phyloP scores from a whole-genome alignment of 2,888 invertebrate genomes.

The Pollenia griseotomentosa region DNA sequence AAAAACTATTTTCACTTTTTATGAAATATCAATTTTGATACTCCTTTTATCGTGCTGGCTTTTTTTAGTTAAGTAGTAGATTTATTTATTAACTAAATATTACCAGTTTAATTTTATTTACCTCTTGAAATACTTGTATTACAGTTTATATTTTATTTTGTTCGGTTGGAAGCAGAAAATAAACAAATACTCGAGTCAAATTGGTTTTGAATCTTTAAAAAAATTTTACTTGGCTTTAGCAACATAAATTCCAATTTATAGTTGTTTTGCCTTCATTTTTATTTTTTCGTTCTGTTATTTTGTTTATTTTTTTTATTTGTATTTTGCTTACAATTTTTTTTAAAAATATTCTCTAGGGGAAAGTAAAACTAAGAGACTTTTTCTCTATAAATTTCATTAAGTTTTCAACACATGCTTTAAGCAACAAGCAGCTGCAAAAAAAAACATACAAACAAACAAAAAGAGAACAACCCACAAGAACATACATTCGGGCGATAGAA shows the following conservation, averaged over 20 bases:
- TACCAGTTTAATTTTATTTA: constrained; percentile 4
- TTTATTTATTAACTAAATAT: constrained; percentile 31
- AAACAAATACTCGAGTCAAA: too few species aligned
- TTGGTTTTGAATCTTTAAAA: background rate
- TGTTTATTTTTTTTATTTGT: background rate
- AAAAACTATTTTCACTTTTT: too few species aligned
- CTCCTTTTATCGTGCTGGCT: too few species aligned
- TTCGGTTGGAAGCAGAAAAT: too few species aligned
- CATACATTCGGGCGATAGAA: background rate
- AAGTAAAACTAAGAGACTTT: constrained; percentile 29
- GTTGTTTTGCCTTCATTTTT: constrained; percentile 15
- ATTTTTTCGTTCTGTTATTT: constrained; percentile 3
- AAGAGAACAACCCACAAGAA: background rate
- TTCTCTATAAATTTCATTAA: constrained; percentile 56
- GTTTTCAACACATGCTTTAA: constrained; percentile 55
- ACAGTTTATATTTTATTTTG: too few species aligned
- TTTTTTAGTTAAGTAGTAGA: too few species aligned
- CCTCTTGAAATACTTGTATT: background rate
- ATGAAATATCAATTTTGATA: too few species aligned
- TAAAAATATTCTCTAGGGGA: constrained; percentile 33
- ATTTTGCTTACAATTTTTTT: constrained; percentile 6
- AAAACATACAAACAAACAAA: background rate
- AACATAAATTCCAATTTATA: constrained; percentile 34
- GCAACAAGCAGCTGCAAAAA: constrained; percentile 18
- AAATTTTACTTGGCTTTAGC: constrained; percentile 8